Percentiles rank a stretch among this genome's conserved stretches.
These are phyloP conservation scores for Drosophila tsacasi DNA, from an alignment of 1,140 invertebrate species.

Conservation along the genomic window DNA sequence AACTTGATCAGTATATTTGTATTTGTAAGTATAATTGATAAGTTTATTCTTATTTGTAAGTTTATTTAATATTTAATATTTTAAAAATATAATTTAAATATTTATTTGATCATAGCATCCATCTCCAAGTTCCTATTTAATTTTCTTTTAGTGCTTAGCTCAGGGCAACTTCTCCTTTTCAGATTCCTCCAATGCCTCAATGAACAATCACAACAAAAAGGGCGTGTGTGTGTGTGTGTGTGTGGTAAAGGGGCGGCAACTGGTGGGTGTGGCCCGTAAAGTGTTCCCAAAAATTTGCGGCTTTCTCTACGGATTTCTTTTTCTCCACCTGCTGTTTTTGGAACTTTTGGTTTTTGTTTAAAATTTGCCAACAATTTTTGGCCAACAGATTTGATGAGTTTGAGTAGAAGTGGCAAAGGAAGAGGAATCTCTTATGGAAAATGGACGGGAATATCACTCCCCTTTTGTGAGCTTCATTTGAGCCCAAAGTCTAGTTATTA, in stretches of 20 bases:
- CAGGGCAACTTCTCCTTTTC: constrained; percentile 23
- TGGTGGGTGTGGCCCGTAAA: constrained; percentile 45
- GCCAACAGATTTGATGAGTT: constrained; percentile 25
- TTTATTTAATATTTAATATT: too few relatives aligned
- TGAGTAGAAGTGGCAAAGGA: neutral
- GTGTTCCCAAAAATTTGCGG: constrained; percentile 53
- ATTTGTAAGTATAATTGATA: neutral
- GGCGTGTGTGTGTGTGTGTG: constrained; percentile 2
- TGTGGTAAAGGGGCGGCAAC: constrained; percentile 7
- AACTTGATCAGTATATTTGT: neutral
- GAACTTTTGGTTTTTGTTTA: constrained; percentile 46
- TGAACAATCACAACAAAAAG: constrained; percentile 64
- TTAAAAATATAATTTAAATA: neutral
- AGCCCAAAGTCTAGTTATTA: constrained; percentile 69
- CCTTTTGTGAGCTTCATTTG: constrained; percentile 53
- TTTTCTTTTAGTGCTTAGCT: constrained; percentile 8
- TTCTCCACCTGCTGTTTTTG: constrained; percentile 21
- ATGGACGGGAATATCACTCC: constrained; percentile 2
- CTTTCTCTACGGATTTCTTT: constrained; percentile 19
- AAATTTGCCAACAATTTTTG: constrained; percentile 44
- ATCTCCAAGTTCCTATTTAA: neutral
- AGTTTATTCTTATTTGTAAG: neutral
- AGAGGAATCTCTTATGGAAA: neutral
- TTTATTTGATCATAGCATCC: neutral
- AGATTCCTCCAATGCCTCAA: constrained; percentile 55